Base-by-base conservation (phyloP, 2,113 vertebrate genomes). In the Corapipo altera region DNA sequence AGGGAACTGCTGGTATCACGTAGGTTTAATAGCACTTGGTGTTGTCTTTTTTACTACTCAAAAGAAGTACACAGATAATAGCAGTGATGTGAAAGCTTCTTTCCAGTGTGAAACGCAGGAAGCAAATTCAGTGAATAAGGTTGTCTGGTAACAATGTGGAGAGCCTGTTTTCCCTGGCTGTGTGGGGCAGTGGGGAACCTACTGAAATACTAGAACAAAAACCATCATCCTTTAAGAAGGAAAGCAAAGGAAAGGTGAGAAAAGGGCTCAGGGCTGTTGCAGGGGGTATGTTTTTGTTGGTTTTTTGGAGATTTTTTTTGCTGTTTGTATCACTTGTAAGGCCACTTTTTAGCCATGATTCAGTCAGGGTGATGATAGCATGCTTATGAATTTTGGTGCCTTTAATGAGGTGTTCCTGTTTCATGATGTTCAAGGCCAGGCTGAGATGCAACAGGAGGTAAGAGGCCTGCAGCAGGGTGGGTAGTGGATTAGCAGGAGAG, bases 291-390 rank as follows among this genome's bases (percentile, higher is more conserved):
- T 5, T 61, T 32, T 26, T 54, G 26, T 54, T 39, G 1, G 22
- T 12, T 51, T 37, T n/a, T 58, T 33, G 13, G 66, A 11, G 0
- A 16, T 0, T 2, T 19, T 62, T 41, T 67, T 59, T 52, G 0
- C 24, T 44, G 24, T 2, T 65, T 72, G 7, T 65, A 8, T 85
- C 21, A 14, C 39, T 72, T n/a, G 21, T 35, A 51, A 85, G 67
- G 57, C 32, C 59, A 21, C 1, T 0, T 74, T 85, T 55, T 69
- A 65, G 39, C 57, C 51, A 44, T 48, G 52, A 43, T 72, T 28
- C 24, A 51, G 11, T 49, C 69, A 71, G 19, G 11, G 16, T 39
- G 27, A 35, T 71, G 41, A 24, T 16, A 39, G 10, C 14, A 71
- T 52, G 28, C 44, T 43, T n/a, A 70, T 66, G 22, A 43, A 46